phyloP scores from a whole-genome alignment of 1,140 invertebrate species.

The Zaprionus africanus region DNA sequence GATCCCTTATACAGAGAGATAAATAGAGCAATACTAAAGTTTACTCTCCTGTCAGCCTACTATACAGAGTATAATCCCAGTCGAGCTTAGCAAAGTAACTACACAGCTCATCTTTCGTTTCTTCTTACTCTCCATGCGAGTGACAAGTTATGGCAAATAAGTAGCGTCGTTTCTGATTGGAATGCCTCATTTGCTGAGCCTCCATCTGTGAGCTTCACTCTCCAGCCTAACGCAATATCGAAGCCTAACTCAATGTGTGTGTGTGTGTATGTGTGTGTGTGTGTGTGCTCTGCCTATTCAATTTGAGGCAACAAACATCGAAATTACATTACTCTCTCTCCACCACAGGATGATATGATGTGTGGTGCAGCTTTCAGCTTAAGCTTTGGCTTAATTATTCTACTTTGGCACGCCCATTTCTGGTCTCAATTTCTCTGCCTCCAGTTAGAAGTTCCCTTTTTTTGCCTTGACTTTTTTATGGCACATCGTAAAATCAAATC shows the following conservation, averaged over 20 bases:
- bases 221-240: neutral
- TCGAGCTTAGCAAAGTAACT: neutral
- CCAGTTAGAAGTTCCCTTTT: neutral
- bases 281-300: slow-evolving; percentile 37
- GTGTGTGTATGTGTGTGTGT: neutral
- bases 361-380: neutral
- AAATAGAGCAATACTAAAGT: too few species aligned
- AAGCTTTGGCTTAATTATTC: slow-evolving; percentile 42
- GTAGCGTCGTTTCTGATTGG: slow-evolving; percentile 42
- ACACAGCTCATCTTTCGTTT: neutral
- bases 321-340: slow-evolving; percentile 70
- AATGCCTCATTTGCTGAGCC: slow-evolving; percentile 31
- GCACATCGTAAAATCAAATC: slow-evolving; percentile 58
- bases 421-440: neutral
- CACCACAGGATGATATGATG: neutral
- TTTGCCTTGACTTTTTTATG: slow-evolving; percentile 44
- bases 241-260: neutral
- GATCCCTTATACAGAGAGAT: too few species aligned
- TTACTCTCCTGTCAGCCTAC: neutral
- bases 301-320: slow-evolving; percentile 65
- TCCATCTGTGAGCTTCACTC: slow-evolving; percentile 20
- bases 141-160: slow-evolving; percentile 42
- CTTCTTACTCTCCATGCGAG: neutral
- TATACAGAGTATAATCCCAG: neutral
- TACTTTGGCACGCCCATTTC: slow-evolving; percentile 37